Percentiles rank a stretch among this genome's conserved stretches.
Conservation (phyloP, 2,113 vertebrate genomes). For the Daboia siamensis region DNA sequence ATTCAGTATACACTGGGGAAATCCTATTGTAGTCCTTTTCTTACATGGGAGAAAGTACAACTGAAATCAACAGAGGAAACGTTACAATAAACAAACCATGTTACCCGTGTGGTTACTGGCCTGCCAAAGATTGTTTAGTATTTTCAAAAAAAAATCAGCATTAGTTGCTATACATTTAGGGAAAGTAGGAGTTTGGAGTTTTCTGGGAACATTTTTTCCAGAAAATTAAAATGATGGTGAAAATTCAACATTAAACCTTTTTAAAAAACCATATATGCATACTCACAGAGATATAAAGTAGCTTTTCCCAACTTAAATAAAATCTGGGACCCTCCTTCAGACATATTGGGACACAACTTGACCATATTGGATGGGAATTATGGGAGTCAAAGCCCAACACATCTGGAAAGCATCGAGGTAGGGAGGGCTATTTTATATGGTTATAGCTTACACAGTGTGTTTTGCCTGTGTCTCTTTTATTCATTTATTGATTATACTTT, state of each 20-base stretch:
- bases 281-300: background rate
- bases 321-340: background rate
- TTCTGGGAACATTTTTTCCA: background rate
- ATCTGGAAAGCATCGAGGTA: background rate
- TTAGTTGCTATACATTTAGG: background rate
- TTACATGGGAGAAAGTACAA: background rate
- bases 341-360: background rate
- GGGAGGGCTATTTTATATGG: background rate
- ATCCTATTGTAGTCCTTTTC: background rate
- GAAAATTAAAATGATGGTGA: background rate
- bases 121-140: background rate
- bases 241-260: background rate
- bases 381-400: background rate
- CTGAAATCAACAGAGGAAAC: background rate
- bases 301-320: background rate
- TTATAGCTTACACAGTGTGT: background rate
- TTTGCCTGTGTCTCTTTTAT: background rate
- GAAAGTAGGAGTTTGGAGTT: background rate
- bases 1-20: background rate
- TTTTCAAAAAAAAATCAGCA: background rate
- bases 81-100: background rate
- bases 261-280: background rate
- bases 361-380: background rate
- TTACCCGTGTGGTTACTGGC: background rate
- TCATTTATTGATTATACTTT: background rate